Percentiles rank a stretch among this genome's conserved stretches.
These are phyloP conservation scores for Vidua chalybeata DNA, from an alignment of 2,113 vertebrate species.

Conservation along the genomic window DNA sequence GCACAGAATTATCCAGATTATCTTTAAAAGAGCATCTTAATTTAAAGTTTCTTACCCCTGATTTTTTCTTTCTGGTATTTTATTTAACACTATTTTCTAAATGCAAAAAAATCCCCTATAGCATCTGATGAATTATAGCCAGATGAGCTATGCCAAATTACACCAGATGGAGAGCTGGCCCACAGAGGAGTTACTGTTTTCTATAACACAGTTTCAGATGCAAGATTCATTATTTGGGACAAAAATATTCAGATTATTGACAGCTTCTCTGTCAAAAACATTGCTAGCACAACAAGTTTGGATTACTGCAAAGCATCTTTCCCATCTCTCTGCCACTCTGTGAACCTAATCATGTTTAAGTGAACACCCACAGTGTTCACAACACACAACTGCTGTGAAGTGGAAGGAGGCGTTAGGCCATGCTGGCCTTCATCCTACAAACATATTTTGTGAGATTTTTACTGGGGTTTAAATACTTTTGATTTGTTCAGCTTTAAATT, in stretches of 20 bases:
- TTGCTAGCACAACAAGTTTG: slow-evolving; percentile 7
- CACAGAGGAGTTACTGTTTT: slow-evolving; percentile 47
- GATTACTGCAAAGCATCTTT: slow-evolving; percentile 19
- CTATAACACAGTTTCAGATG: slow-evolving; percentile 40
- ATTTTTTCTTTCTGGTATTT: not conserved
- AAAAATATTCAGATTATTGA: slow-evolving; percentile 53
- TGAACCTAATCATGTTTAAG: slow-evolving; percentile 29
- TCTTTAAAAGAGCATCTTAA: not conserved
- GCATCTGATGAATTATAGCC: slow-evolving; percentile 22
- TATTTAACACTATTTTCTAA: not conserved
- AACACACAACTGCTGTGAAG: slow-evolving; percentile 18
- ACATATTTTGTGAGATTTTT: not conserved
- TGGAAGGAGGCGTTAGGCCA: not conserved
- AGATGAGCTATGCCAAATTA: slow-evolving; percentile 44
- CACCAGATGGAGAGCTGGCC: slow-evolving; percentile 53
- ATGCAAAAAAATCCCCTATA: not conserved
- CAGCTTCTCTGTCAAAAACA: slow-evolving; percentile 46
- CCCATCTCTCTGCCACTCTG: not conserved
- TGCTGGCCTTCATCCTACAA: slow-evolving; percentile 10
- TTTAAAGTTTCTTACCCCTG: not conserved
- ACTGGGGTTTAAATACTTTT: not conserved
- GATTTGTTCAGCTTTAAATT: not conserved
- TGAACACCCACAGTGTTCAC: slow-evolving; percentile 52
- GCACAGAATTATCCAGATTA: not conserved
- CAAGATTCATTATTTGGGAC: slow-evolving; percentile 52